Percentiles rank a stretch among this genome's conserved stretches.
Evolutionary conservation across 2,113 vertebrate species (phyloP).

Genomic region (Uropsilus gracilis): DNA sequence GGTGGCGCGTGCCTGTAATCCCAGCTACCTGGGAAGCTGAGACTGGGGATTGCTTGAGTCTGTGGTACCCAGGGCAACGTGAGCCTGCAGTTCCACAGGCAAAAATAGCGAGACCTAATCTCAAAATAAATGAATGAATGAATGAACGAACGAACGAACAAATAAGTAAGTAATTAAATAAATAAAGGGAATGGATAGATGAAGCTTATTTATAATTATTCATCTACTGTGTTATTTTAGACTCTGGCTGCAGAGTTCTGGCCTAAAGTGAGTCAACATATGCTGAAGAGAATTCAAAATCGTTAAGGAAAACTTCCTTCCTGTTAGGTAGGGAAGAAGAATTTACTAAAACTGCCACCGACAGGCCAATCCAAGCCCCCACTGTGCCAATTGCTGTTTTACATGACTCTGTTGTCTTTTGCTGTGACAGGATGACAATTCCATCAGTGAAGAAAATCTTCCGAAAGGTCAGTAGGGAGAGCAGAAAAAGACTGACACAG

Average conservation of each 20-base stretch:
- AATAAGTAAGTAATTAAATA: no score
- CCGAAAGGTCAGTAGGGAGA: conserved; percentile 15
- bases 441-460: conserved; percentile 14
- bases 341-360: not conserved
- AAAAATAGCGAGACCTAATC: no score
- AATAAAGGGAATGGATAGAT: no score
- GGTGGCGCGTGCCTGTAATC: no score
- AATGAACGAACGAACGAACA: no score
- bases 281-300: not conserved
- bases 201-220: no score
- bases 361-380: not conserved
- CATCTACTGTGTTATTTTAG: not conserved
- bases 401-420: conserved; percentile 33
- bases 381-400: not conserved
- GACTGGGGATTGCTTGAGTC: no score
- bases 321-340: not conserved
- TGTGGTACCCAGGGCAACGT: no score
- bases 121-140: no score
- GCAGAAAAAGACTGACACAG: not conserved
- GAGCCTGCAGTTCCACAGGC: no score
- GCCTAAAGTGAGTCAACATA: no score
- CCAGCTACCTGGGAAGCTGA: no score
- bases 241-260: not conserved
- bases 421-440: not conserved
- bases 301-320: not conserved